Evolutionary conservation across 2,888 invertebrate species (phyloP).

Genomic region (Mesorhabditis spiculigera): DNA sequence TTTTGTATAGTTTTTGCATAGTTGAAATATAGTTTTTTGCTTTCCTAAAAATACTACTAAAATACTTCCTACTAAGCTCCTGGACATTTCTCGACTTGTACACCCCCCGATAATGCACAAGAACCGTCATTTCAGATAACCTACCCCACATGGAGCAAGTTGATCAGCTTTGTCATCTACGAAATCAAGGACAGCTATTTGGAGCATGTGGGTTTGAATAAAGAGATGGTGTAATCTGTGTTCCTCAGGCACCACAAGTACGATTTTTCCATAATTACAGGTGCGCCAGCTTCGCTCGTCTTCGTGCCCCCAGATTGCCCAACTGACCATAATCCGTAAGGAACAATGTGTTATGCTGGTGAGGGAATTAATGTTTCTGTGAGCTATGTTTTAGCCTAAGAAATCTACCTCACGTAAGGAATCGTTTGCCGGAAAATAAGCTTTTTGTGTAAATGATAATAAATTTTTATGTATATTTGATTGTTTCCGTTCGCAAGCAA

Average conservation of each 20-base stretch:
- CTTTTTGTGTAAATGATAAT: constrained; percentile 19
- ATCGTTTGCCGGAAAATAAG: not conserved
- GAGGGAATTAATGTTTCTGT: not conserved
- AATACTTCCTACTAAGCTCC: constrained; percentile 9
- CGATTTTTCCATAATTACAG: constrained; percentile 8
- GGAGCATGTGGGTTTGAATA: constrained; percentile 38
- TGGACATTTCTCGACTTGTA: not conserved
- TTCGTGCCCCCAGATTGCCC: constrained; percentile 43
- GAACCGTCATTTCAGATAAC: constrained; percentile 33
- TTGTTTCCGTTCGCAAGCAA: too few relatives aligned
- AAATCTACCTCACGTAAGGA: constrained; percentile 6
- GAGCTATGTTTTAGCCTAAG: constrained; percentile 18
- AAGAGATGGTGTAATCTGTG: not conserved
- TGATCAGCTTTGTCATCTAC: constrained; percentile 51
- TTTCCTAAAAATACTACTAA: not conserved
- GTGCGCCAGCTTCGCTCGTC: constrained; percentile 41
- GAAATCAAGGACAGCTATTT: constrained; percentile 55
- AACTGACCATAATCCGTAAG: constrained; percentile 14
- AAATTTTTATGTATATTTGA: constrained; percentile 1
- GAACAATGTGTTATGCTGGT: constrained; percentile 18
- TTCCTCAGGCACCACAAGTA: not conserved
- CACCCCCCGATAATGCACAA: not conserved
- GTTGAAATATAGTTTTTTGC: not conserved
- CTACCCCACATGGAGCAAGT: constrained; percentile 42
- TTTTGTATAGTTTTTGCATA: too few relatives aligned